Evolutionary conservation across 1,140 invertebrate species (phyloP), one percentile per base, ranked within the genome.

Genomic region (Antheraea pernyi): DNA sequence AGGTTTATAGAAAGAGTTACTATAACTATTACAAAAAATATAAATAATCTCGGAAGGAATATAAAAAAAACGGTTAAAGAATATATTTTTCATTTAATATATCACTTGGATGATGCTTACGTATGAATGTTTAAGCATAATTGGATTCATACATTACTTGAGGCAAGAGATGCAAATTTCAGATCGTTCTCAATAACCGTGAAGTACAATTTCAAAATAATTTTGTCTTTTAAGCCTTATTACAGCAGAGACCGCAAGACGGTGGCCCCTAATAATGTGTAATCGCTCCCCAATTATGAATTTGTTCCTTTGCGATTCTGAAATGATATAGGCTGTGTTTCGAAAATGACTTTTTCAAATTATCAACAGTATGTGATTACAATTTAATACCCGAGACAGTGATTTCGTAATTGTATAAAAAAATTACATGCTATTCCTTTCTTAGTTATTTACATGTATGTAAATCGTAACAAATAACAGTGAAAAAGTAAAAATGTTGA

Each of bases 131-230:
- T 3, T 53, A 53, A 6, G 10, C 10, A 16, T 53, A 53, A 53
- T 53, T 53, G 46, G 46, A 53, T 16, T 53, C 16, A 13, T 53
- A 16, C 46, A 53, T 53, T 53, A 13, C 46, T 13, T 16, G 46
- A 13, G 16, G 46, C 46, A 53, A 53, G 46, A 53, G 46, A 53
- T 53, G 46, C 46, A 53, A 53, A 53, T 53, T 53, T 53, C 9
- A 53, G 16, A 53, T 10, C 46, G 19, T 58, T 67, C 65, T 60
- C 58, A 65, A 70, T 65, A 65, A 42, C 46, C 61, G 4, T 62
- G 46, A 48, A 62, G 67, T 65, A 65, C n/a, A 65, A 65, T 53
- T 53, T 16, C 10, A 53, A 53, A 53, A 53, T 53, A 13, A 53
- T 53, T 53, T 53, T 53, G 46, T 53, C 46, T 13, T 53, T 53